Conservation (phyloP, 2,113 vertebrate species). For the Centropus unirufus region DNA sequence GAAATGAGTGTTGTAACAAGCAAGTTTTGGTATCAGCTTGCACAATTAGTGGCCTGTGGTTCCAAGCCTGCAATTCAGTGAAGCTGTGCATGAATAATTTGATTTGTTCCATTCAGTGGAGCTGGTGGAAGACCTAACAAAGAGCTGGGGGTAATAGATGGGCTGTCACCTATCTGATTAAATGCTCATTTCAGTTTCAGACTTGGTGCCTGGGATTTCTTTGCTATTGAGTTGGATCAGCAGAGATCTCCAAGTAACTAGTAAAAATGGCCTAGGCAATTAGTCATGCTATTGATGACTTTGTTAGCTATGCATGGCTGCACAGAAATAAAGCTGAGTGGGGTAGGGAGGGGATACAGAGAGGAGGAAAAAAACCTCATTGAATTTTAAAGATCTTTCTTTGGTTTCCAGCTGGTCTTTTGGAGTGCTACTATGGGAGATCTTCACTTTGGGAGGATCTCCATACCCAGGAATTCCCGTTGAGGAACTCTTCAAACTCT, state of each 20-base stretch:
- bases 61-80: slow-evolving; percentile 73
- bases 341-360: background rate
- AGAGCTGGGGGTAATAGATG: slow-evolving; percentile 75
- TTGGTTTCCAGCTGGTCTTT: slow-evolving; percentile 92
- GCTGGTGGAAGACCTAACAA: slow-evolving; percentile 71
- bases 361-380: slow-evolving; percentile 13
- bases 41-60: slow-evolving; percentile 74
- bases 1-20: slow-evolving; percentile 66
- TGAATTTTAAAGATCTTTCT: slow-evolving; percentile 64
- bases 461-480: slow-evolving; percentile 96
- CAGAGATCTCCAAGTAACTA: slow-evolving; percentile 66
- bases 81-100: slow-evolving; percentile 82
- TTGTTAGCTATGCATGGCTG: slow-evolving; percentile 70
- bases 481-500: slow-evolving; percentile 97
- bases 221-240: slow-evolving; percentile 72
- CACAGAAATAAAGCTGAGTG: slow-evolving; percentile 38
- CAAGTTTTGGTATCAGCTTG: slow-evolving; percentile 72
- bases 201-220: slow-evolving; percentile 71
- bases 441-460: slow-evolving; percentile 96
- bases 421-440: slow-evolving; percentile 97
- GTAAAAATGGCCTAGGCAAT: slow-evolving; percentile 71
- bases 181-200: slow-evolving; percentile 80
- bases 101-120: slow-evolving; percentile 80
- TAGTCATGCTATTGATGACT: slow-evolving; percentile 74
- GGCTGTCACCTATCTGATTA: slow-evolving; percentile 79